These are phyloP conservation scores for Calosoma granatense DNA, from an alignment of 1,140 invertebrate genomes.

Conservation along the genomic window DNA sequence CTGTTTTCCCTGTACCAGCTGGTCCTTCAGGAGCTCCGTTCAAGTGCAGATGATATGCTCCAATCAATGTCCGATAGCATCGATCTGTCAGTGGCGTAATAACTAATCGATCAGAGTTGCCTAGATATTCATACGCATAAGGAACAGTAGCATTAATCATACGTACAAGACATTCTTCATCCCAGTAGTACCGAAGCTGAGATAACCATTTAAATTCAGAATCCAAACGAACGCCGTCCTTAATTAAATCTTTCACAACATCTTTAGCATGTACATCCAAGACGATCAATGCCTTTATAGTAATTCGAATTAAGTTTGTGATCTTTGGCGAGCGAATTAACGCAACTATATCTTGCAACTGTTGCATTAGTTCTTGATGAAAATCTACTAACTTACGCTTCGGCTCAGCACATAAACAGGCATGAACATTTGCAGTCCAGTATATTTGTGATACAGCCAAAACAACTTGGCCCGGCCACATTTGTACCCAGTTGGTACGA, in stretches of 20 bases:
- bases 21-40: slow-evolving; percentile 81
- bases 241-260: slow-evolving; percentile 64
- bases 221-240: slow-evolving; percentile 52
- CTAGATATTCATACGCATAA: slow-evolving; percentile 89
- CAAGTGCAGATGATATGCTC: slow-evolving; percentile 77
- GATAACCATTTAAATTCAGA: slow-evolving; percentile 87
- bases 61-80: slow-evolving; percentile 80
- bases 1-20: slow-evolving; percentile 80
- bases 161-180: slow-evolving; percentile 66
- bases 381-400: slow-evolving; percentile 43
- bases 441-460: slow-evolving; percentile 80
- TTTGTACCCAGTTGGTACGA: slow-evolving; percentile 64
- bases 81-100: slow-evolving; percentile 75
- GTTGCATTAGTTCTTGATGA: slow-evolving; percentile 38
- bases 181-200: slow-evolving; percentile 86
- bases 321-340: slow-evolving; percentile 46
- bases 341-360: slow-evolving; percentile 54
- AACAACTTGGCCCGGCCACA: slow-evolving; percentile 84
- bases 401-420: slow-evolving; percentile 48
- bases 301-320: slow-evolving; percentile 57
- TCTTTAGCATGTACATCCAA: slow-evolving; percentile 89
- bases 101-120: slow-evolving; percentile 64
- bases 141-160: slow-evolving; percentile 78
- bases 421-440: slow-evolving; percentile 76
- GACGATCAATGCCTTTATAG: slow-evolving; percentile 77